Evolutionary conservation across 2,888 invertebrate species (phyloP), one percentile per base, ranked within the genome.

Genomic region (Molanna angustata): DNA sequence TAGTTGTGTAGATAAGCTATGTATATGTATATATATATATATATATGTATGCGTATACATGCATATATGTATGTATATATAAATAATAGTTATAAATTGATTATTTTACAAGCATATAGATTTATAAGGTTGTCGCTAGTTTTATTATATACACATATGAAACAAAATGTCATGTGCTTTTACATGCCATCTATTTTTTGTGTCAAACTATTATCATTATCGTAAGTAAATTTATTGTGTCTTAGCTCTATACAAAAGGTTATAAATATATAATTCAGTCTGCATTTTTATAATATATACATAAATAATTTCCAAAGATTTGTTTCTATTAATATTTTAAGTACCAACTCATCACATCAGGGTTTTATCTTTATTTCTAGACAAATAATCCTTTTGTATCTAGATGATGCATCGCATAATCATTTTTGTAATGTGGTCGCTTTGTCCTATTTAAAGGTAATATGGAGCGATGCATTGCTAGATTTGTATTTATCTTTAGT

Each of bases 91-190:
- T 51, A 51, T 43, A 47, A 55, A 52, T 46, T 54, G 47, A 50
- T 57, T 57, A 57, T 49, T 56, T 56, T 56, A 56, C 56, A 53
- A 49, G 55, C 54, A 39, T 50, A 33, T 41, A 49, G 46, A 22
- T 40, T n/a, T 44, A 33, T 58, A 58, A 58, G 58, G 51, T 58
- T 58, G 58, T 58, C 58, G 55, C 58, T 59, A 59, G 59, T 56
- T 54, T 54, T 59, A 58, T 53, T 56, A 58, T 56, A 56, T 54
- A 58, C 53, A 58, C 56, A 56, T 56, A 58, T 60, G 42, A 57
- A 58, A 58, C 56, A 52, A 59, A 58, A 57, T 60, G 60, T 56
- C 60, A 60, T 60, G 60, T 60, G 60, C 56, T 60, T 60, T 59
- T 57, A 59, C 59, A 57, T 59, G 57, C 52, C 60, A 60, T 59